phyloP scores from a whole-genome alignment of 2,797 vertebrate genomes.

The Bufotes viridis region DNA sequence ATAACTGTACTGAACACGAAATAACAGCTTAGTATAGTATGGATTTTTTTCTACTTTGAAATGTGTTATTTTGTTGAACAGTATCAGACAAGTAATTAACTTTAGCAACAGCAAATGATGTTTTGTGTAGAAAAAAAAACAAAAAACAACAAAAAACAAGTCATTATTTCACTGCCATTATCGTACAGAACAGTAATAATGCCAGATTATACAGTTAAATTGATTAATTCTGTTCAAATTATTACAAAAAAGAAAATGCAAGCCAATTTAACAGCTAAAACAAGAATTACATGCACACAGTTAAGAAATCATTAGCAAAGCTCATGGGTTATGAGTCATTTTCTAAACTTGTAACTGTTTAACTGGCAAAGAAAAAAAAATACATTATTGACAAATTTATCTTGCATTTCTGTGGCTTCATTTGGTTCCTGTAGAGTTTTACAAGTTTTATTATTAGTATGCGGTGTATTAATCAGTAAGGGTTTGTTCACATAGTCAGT shows the following conservation, averaged over 20 bases:
- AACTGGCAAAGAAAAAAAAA: constrained; percentile 13
- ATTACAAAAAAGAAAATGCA: neutral
- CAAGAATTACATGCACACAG: constrained; percentile 4
- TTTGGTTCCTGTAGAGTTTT: neutral
- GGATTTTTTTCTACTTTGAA: constrained; percentile 12
- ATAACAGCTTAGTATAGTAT: constrained; percentile 27
- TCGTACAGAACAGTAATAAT: constrained; percentile 29
- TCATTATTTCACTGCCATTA: constrained; percentile 41
- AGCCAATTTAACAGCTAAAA: constrained; percentile 15
- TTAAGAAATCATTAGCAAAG: constrained; percentile 9
- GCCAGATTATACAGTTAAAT: constrained; percentile 28
- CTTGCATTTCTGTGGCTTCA: neutral
- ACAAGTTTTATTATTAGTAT: too few species aligned
- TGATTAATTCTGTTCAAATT: constrained; percentile 25
- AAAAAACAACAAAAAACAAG: neutral
- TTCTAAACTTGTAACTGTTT: constrained; percentile 11
- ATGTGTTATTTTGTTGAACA: constrained; percentile 30
- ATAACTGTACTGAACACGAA: neutral
- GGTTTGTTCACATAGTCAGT: too few species aligned
- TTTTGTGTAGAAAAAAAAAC: neutral
- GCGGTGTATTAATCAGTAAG: too few species aligned
- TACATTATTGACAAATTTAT: neutral
- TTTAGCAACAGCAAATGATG: constrained; percentile 19
- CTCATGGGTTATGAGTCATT: constrained; percentile 27
- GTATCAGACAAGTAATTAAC: constrained; percentile 32